Conservation (phyloP, 2,113 vertebrate genomes). For the Paradoxurus hermaphroditus region DNA sequence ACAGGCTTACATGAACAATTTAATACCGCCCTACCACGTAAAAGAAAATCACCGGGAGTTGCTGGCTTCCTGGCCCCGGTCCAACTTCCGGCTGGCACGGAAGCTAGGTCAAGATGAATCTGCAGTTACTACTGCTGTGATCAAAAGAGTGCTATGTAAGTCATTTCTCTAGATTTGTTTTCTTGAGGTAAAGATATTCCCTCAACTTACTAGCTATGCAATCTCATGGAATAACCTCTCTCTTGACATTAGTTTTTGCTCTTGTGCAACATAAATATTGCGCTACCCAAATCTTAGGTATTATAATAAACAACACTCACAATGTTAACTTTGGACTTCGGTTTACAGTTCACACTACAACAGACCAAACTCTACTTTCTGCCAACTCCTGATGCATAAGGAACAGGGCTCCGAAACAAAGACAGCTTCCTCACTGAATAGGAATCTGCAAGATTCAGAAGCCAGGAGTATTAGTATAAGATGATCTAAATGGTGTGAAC, state of each 20-base stretch:
- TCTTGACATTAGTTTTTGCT: not conserved
- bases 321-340: not conserved
- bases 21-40: not conserved
- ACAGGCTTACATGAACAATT: not conserved
- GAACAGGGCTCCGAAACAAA: not conserved
- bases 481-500: conserved; percentile 31
- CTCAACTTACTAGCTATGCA: not conserved
- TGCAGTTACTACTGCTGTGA: not conserved
- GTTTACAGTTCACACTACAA: not conserved
- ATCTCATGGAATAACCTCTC: not conserved
- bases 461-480: not conserved
- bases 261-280: not conserved
- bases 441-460: not conserved
- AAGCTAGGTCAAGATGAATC: not conserved
- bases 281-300: not conserved
- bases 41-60: not conserved
- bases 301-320: not conserved
- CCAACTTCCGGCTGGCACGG: not conserved
- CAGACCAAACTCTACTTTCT: not conserved
- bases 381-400: not conserved
- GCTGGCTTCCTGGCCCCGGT: not conserved
- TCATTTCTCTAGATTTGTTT: not conserved
- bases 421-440: not conserved
- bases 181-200: not conserved
- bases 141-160: not conserved